Evolutionary conservation across 2,113 vertebrate genomes (phyloP).

Genomic region (Hepsetus odoe): DNA sequence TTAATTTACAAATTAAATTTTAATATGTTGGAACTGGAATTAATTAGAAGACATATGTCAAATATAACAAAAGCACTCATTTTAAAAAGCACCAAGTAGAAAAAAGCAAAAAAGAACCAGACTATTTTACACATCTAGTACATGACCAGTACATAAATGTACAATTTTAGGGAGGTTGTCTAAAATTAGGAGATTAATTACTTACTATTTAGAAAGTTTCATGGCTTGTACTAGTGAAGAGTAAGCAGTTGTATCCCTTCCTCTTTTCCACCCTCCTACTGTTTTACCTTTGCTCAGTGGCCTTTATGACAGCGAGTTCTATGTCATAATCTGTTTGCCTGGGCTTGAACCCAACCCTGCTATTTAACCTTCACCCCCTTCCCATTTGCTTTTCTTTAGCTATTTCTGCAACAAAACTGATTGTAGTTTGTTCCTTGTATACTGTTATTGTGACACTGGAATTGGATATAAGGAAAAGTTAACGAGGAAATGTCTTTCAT

Average conservation of each 20-base stretch:
- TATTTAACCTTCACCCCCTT: slow-evolving; percentile 7
- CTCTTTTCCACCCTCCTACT: not conserved
- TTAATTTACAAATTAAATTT: no score
- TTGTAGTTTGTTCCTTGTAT: not conserved
- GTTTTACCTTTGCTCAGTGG: not conserved
- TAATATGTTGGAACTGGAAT: no score
- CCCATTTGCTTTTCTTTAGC: not conserved
- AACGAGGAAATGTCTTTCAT: not conserved
- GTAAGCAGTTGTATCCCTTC: not conserved
- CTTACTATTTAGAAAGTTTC: not conserved
- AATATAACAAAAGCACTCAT: not conserved
- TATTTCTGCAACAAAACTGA: not conserved
- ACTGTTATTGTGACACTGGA: not conserved
- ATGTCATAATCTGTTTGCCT: slow-evolving; percentile 29
- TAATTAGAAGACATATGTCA: no score
- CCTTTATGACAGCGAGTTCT: not conserved
- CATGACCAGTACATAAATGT: not conserved
- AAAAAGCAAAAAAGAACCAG: not conserved
- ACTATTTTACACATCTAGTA: not conserved
- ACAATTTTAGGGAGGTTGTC: not conserved
- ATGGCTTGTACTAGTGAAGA: not conserved
- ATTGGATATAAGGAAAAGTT: slow-evolving; percentile 10
- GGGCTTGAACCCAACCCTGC: not conserved
- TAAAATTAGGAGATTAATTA: not conserved
- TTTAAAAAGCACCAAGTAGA: not conserved